Base-by-base conservation (phyloP, 2,888 invertebrate genomes). In the Omphaloscelis lunosa region DNA sequence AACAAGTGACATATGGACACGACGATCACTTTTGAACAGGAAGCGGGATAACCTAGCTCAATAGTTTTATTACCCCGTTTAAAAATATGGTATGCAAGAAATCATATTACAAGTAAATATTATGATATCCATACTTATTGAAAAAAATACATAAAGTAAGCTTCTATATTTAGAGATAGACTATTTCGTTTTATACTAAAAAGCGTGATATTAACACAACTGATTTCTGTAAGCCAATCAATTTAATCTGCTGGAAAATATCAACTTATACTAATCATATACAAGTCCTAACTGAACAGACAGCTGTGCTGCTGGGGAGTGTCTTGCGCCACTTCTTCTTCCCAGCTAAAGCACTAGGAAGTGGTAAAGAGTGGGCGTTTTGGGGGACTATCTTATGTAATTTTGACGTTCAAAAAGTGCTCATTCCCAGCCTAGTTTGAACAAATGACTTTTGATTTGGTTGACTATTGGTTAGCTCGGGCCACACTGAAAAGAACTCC, bases 61-160 rank as follows among this genome's bases (percentile, higher is more conserved):
- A 65, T 7, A 23, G 2, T 8, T 2, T 2, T 29, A 7, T 15
- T 5, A 23, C 23, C 8, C 2, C 9, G 6, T 29, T 9, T 1
- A 17, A 68, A 68, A 68, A 69, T 53, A 84, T 68, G 66, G 62
- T 63, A 72, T 70, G 27, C 41, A 11, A 70, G 27, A 75, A 80
- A 79, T 5, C 15, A 45, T 34, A 56, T 69, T 74, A 65, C 7
- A 27, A 70, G 15, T 58, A 69, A 66, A 77, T 58, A 67, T 66
- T 59, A 75, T 61, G 23, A 53, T 51, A 75, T 45, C 20, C 7
- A 69, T 23, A 29, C 78, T 66, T 70, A 72, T 63, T 45, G 2
- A 58, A 68, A 29, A 69, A 79, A 72, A 80, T 80, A 79, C 34
- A 84, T 84, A 70, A 53, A 58, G 17, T 70, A 72, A 58, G 27